Evolutionary conservation across 2,797 vertebrate genomes (phyloP), one percentile per base, ranked within the genome.

Genomic region (Urocyon cinereoargenteus): DNA sequence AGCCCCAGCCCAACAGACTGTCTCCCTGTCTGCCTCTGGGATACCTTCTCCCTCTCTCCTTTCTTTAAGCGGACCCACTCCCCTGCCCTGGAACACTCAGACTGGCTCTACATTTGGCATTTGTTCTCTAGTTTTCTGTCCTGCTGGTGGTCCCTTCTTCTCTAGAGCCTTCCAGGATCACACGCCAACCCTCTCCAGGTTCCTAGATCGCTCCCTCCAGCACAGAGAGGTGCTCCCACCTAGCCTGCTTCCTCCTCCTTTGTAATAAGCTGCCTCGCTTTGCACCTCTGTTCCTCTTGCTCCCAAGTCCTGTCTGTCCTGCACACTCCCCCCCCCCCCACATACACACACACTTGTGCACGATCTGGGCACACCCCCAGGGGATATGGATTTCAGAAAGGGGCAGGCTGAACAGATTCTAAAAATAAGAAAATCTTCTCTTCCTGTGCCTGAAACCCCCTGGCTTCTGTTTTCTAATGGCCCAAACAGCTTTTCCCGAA

Each of bases 381-480:
- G 90, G 40, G 51, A 62, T 0, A 1, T 1, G 28, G n/a, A 19
- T 82, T 12, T 92, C 94, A 95, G 81, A 82, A 94, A 75, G 31
- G 31, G 18, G 13, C 6, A n/a, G 51, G 34, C 34, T 62, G 83
- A 77, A 28, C 5, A 31, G 45, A 13, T 78, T 94, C 72, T 91
- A 64, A 73, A 66, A 82, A 59, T 19, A 73, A 45, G 12, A 26
- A 26, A 10, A 1, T 49, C 82, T 91, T 92, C n/a, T 85, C 24
- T 96, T 15, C 36, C 53, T 77, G 16, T 36, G 13, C 40, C 59
- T 86, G 59, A 36, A 96, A 53, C 4, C 77, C 62, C 12, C 51
- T 78, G 59, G 49, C 59, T 78, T 59, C 93, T 24, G 8, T 93
- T 97, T 90, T 96, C 57, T 36, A 92, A 51, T 4, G 45, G 19